A percentile compares a stretch with the other conserved stretches of the same genome.
Evolutionary conservation across 2,888 invertebrate genomes (phyloP).

Genomic region (Sepiola atlantica): DNA sequence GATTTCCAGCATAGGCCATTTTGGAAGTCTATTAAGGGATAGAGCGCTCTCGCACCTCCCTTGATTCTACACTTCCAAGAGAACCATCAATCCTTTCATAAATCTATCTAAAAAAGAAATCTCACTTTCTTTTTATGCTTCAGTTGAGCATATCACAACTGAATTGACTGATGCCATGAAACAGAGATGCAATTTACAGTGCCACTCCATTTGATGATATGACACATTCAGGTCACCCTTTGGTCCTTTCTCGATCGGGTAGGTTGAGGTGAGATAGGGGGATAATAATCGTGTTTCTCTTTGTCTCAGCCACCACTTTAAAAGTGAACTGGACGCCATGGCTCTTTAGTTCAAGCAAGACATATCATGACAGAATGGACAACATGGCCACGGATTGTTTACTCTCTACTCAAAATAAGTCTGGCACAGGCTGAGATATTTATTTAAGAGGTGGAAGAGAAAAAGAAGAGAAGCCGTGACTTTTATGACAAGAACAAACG

Average conservation of each 20-base stretch:
- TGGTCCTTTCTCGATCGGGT: neutral
- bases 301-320: neutral
- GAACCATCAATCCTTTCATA: neutral
- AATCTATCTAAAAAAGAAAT: neutral
- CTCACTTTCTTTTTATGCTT: neutral
- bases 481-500: neutral
- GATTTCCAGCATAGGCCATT: no score
- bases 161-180: neutral
- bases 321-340: neutral
- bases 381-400: neutral
- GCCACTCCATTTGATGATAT: neutral
- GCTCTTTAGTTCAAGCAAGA: neutral
- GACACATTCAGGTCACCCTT: neutral
- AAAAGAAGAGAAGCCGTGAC: neutral
- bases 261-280: neutral
- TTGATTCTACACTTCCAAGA: neutral
- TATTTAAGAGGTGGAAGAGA: neutral
- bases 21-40: no score
- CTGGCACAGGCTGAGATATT: neutral
- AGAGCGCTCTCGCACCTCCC: no score
- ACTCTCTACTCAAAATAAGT: neutral
- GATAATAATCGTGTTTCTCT: neutral
- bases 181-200: neutral
- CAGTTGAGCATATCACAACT: neutral
- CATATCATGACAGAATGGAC: slow-evolving; percentile 17